Evolutionary conservation across 2,888 invertebrate genomes (phyloP).

Genomic region (Sussaba pulchella): DNA sequence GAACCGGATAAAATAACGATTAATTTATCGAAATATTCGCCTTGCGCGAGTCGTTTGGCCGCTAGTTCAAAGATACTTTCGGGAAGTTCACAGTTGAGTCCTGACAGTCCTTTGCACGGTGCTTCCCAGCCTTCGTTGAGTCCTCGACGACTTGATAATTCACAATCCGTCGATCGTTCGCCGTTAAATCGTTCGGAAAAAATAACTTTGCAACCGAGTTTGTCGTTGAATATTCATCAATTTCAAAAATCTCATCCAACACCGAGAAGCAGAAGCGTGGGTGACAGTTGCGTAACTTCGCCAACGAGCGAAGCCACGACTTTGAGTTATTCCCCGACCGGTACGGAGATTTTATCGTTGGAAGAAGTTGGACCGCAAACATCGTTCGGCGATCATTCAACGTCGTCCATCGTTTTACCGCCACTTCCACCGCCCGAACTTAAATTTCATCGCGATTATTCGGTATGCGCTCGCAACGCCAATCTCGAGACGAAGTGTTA

Average conservation of each 20-base stretch:
- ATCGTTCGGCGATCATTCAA: slow-evolving; percentile 62
- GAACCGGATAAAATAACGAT: slow-evolving; percentile 79
- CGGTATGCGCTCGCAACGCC: slow-evolving; percentile 71
- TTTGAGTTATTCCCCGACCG: slow-evolving; percentile 78
- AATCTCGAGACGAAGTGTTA: slow-evolving; percentile 75
- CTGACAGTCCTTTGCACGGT: slow-evolving; percentile 80
- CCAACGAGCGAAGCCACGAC: slow-evolving; percentile 79
- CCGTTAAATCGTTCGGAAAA: slow-evolving; percentile 67
- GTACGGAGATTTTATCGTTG: slow-evolving; percentile 79
- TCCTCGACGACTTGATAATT: slow-evolving; percentile 72
- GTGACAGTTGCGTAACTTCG: slow-evolving; percentile 80
- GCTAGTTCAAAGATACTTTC: slow-evolving; percentile 82
- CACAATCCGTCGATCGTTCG: slow-evolving; percentile 27
- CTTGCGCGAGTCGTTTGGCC: slow-evolving; percentile 81
- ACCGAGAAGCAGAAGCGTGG: slow-evolving; percentile 77
- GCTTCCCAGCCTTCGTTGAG: slow-evolving; percentile 74
- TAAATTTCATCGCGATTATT: slow-evolving; percentile 70
- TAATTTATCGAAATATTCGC: slow-evolving; percentile 82
- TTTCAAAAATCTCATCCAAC: slow-evolving; percentile 72
- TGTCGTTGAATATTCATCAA: slow-evolving; percentile 77
- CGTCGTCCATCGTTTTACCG: slow-evolving; percentile 11
- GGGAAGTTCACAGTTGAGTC: slow-evolving; percentile 74
- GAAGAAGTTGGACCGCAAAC: slow-evolving; percentile 76
- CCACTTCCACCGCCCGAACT: slow-evolving; percentile 68
- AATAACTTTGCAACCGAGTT: slow-evolving; percentile 75